phyloP scores from a whole-genome alignment of 2,888 invertebrate genomes.

The Eupithecia subumbrata region DNA sequence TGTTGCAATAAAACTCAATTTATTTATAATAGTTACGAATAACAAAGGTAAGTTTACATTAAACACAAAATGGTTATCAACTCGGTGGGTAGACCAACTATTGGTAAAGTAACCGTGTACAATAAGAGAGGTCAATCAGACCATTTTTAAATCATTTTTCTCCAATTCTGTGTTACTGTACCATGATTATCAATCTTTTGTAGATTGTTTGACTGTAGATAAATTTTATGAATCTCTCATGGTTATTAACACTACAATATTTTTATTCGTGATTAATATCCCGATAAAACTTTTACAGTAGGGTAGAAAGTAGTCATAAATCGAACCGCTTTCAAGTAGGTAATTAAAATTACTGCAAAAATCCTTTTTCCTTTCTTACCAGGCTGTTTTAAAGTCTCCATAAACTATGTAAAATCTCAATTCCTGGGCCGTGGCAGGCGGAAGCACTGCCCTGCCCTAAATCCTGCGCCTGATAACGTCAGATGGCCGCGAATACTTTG shows the following conservation, averaged over 20 bases:
- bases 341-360: not conserved
- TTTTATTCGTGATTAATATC: not conserved
- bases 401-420: constrained; percentile 17
- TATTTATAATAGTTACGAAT: not conserved
- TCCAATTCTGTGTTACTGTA: too few species aligned
- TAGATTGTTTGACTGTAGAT: too few species aligned
- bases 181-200: too few species aligned
- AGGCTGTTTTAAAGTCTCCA: constrained; percentile 20
- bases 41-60: too few species aligned
- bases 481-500: constrained; percentile 19
- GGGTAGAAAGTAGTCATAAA: not conserved
- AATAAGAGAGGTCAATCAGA: too few species aligned
- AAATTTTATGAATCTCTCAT: too few species aligned
- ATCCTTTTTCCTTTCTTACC: not conserved
- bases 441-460: constrained; percentile 14
- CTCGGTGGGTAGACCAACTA: too few species aligned
- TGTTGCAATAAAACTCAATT: too few species aligned
- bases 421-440: not conserved
- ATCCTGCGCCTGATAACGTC: constrained; percentile 23
- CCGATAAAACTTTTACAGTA: not conserved
- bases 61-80: too few species aligned
- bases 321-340: not conserved
- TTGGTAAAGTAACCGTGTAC: too few species aligned
- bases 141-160: too few species aligned
- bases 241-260: not conserved